Conservation (phyloP, 2,888 invertebrate species). For the Sesia bembeciformis region DNA sequence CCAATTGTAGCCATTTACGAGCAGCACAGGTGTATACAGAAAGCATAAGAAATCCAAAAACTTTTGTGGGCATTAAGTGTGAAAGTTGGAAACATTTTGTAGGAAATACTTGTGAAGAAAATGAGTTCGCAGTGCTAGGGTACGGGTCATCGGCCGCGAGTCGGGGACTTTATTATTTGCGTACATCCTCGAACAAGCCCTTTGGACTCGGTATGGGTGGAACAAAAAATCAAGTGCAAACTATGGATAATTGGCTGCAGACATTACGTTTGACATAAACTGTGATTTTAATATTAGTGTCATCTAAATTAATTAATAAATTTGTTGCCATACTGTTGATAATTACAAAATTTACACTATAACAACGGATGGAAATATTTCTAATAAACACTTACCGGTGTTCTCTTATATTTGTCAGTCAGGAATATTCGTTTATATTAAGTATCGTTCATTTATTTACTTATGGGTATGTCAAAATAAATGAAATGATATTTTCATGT, state of each 20-base stretch:
- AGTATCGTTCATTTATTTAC: too few species aligned
- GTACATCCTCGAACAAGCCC: conserved; percentile 45
- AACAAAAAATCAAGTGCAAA: conserved; percentile 25
- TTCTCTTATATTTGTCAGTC: too few species aligned
- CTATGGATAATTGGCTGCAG: conserved; percentile 31
- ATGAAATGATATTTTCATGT: too few species aligned
- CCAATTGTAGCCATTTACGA: conserved; percentile 62
- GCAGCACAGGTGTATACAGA: conserved; percentile 59
- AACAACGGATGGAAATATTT: too few species aligned
- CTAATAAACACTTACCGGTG: too few species aligned
- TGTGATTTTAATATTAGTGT: conserved; percentile 6
- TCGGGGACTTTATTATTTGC: conserved; percentile 60
- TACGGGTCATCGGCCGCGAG: conserved; percentile 55
- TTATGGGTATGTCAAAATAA: too few species aligned
- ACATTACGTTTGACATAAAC: conserved; percentile 26
- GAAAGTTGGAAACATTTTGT: conserved; percentile 54
- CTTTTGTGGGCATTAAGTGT: conserved; percentile 51
- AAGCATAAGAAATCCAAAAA: conserved; percentile 50
- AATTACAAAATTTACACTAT: too few species aligned
- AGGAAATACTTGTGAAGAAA: conserved; percentile 41
- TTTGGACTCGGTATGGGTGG: conserved; percentile 61
- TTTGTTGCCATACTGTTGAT: not conserved
- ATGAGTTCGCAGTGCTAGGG: conserved; percentile 49
- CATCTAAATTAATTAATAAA: conserved; percentile 9
- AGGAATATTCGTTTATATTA: too few species aligned